Conservation (phyloP, 2,888 invertebrate species). For the Nomada flava region DNA sequence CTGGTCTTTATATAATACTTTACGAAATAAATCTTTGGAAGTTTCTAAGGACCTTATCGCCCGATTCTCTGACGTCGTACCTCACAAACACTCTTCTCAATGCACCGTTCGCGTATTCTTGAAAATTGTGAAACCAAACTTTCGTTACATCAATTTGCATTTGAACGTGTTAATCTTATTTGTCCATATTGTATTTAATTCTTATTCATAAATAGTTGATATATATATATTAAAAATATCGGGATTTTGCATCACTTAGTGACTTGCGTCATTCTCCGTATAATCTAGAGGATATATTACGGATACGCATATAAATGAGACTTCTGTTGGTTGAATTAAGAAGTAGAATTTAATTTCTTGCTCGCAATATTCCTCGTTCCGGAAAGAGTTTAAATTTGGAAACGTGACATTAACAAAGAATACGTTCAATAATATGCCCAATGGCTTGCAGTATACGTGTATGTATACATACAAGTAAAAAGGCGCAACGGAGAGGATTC, state of each 20-base stretch:
- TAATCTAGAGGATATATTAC: too few species aligned
- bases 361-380: too few species aligned
- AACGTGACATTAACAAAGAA: neutral
- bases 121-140: neutral
- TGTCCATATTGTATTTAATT: neutral
- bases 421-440: too few species aligned
- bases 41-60: neutral
- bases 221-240: constrained; percentile 1
- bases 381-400: neutral
- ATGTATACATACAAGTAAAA: neutral
- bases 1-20: neutral
- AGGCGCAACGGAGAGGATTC: neutral
- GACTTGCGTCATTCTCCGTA: constrained; percentile 16
- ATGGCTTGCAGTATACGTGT: too few species aligned
- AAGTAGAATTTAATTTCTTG: too few species aligned
- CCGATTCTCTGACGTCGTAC: neutral
- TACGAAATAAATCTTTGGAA: neutral
- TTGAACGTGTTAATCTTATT: neutral
- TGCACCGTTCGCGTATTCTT: neutral
- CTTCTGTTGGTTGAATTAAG: neutral
- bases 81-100: too few species aligned
- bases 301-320: too few species aligned
- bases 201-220: neutral
- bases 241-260: constrained; percentile 11
- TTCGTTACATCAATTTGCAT: neutral